Percentiles rank a stretch among this genome's conserved stretches.
These are phyloP conservation scores for Gryllus bimaculatus DNA, from an alignment of 1,140 invertebrate genomes.

Conservation along the genomic window DNA sequence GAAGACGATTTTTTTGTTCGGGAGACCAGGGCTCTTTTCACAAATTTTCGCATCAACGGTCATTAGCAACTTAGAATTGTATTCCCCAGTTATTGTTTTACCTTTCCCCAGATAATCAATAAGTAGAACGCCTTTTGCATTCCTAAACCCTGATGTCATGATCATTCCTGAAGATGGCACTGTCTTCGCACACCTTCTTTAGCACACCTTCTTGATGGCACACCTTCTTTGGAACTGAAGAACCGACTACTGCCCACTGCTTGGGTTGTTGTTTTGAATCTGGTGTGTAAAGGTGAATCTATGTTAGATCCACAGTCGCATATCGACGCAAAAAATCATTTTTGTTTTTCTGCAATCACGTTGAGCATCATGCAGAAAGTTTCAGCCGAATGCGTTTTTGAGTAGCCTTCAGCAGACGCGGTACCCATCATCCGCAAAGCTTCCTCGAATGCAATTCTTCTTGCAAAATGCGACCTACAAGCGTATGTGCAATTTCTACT, in stretches of 20 bases:
- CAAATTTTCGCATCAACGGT: background rate
- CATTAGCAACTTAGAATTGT: background rate
- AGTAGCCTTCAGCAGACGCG: background rate
- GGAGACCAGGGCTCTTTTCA: background rate
- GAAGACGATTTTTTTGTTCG: background rate
- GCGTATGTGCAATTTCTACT: background rate
- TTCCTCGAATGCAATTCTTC: background rate
- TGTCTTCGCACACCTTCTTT: no score
- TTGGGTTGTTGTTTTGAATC: background rate
- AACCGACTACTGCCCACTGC: background rate
- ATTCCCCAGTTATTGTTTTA: background rate
- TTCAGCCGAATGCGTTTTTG: background rate
- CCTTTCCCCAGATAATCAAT: background rate
- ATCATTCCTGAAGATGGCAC: background rate
- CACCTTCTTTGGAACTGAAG: background rate
- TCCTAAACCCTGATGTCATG: background rate
- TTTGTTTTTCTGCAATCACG: background rate
- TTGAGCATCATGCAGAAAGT: background rate
- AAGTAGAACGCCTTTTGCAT: background rate
- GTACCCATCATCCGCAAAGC: background rate
- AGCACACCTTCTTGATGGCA: no score
- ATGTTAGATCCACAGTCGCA: background rate
- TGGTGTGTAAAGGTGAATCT: background rate
- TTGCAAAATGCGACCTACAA: background rate
- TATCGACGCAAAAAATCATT: background rate